Percentiles rank a stretch among this genome's conserved stretches.
Evolutionary conservation across 53 echinoderm and acorn worm species (phyloP).

Genomic region (Zoroaster sp.): DNA sequence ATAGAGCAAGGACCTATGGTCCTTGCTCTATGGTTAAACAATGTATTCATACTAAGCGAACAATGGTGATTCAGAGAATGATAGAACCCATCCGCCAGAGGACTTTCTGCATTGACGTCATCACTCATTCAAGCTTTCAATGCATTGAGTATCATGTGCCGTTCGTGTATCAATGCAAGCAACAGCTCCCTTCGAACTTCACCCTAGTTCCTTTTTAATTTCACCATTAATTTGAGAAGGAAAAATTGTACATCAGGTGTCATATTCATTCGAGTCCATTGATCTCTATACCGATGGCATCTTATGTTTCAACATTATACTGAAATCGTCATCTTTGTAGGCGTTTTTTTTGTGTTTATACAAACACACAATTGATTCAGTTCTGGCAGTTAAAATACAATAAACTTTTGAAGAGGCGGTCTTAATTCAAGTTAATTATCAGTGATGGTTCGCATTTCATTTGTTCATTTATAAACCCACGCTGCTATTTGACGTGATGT

Average conservation of each 20-base stretch:
- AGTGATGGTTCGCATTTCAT: background rate
- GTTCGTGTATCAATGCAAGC: background rate
- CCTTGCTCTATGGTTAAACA: no score
- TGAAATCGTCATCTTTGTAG: no score
- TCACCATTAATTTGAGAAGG: no score
- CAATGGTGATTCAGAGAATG: constrained; percentile 29
- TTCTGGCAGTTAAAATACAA: background rate
- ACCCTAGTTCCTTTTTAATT: no score
- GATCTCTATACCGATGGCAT: no score
- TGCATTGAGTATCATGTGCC: background rate
- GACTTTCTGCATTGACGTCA: background rate
- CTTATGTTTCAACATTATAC: no score
- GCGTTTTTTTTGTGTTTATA: background rate
- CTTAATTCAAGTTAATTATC: background rate
- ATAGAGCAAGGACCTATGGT: no score
- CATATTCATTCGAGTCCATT: no score
- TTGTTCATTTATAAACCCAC: no score
- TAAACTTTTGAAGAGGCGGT: background rate
- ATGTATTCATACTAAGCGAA: background rate
- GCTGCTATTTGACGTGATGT: no score
- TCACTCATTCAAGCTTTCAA: background rate
- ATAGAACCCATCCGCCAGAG: background rate
- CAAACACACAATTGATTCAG: background rate
- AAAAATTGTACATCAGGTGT: no score
- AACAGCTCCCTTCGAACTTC: no score